Conservation (phyloP, 2,888 invertebrate species). For the Dioctria linearis region DNA sequence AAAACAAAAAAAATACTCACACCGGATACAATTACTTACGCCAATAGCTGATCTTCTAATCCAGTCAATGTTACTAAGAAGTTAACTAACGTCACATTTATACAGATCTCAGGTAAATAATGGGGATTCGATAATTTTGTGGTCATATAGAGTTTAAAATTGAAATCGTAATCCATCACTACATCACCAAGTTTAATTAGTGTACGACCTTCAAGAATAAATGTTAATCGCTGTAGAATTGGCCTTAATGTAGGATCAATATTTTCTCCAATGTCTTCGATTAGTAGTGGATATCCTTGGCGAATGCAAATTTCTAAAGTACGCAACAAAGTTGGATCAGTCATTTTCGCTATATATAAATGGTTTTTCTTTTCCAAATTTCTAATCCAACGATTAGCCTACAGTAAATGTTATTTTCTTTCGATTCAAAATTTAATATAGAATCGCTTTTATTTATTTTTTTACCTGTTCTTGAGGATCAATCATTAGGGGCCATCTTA, state of each 20-base stretch:
- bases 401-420: slow-evolving; percentile 48
- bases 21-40: slow-evolving; percentile 75
- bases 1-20: neutral
- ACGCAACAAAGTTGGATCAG: slow-evolving; percentile 82
- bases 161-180: slow-evolving; percentile 89
- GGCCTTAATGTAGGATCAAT: slow-evolving; percentile 91
- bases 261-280: slow-evolving; percentile 91
- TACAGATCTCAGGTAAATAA: slow-evolving; percentile 93
- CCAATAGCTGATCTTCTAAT: slow-evolving; percentile 91
- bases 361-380: slow-evolving; percentile 86
- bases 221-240: slow-evolving; percentile 86
- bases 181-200: slow-evolving; percentile 89
- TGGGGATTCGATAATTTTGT: slow-evolving; percentile 95
- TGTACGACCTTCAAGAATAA: slow-evolving; percentile 80
- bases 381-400: slow-evolving; percentile 93
- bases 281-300: slow-evolving; percentile 86
- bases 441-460: too few relatives aligned
- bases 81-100: slow-evolving; percentile 93
- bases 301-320: slow-evolving; percentile 84
- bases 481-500: slow-evolving; percentile 92
- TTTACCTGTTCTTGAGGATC: slow-evolving; percentile 93
- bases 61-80: slow-evolving; percentile 93
- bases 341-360: slow-evolving; percentile 84
- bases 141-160: slow-evolving; percentile 91
- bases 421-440: neutral